Base-by-base conservation (phyloP, 2,113 vertebrate genomes). In the Rattus norvegicus region DNA sequence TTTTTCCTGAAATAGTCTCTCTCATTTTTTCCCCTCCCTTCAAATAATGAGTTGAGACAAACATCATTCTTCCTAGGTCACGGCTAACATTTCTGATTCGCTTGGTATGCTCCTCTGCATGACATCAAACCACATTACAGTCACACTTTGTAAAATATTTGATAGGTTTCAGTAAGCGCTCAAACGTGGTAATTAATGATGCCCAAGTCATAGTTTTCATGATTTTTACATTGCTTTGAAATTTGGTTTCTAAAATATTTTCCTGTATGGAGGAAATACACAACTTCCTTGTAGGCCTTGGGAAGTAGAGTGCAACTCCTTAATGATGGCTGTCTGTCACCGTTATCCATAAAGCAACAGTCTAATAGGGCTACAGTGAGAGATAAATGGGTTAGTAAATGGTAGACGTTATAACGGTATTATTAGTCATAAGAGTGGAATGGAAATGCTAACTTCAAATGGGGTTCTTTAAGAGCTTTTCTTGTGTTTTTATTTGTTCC, bases 21-120 rank as follows among this genome's bases (percentile, higher is more conserved):
- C 88, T 52, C n/a, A 88, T 76, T 84, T 54, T 96, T 96, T 80
- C 52, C 94, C 93, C 96, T 94, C 69, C 88, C 43, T 87, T 93
- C 17, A 90, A 93, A 90, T 92, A 90, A 94, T 94, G 70, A 94
- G 75, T 76, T 95, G 20, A 79, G 93, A 95, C 90, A 94, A 96
- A 85, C 20, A 96, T 94, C 2, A 33, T 88, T 90, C 93, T 92
- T 63, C 89, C 52, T 59, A 72, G 63, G 75, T 96, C 93, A 94
- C 30, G 69, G 75, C 39, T 94, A 69, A 69, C 49, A 59, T 93
- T 91, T 97, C 75, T 92, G 90, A 77, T 87, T 87, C 86, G 47
- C 56, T 49, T 89, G 92, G 90, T 70, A 65, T 28, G 56, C 69
- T 69, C 14, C 36, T 93, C 20, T 90, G 69, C 20, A 88, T 93